Evolutionary conservation across 2,888 invertebrate species (phyloP), one percentile per base, ranked within the genome.

Genomic region (Andrena bucephala): DNA sequence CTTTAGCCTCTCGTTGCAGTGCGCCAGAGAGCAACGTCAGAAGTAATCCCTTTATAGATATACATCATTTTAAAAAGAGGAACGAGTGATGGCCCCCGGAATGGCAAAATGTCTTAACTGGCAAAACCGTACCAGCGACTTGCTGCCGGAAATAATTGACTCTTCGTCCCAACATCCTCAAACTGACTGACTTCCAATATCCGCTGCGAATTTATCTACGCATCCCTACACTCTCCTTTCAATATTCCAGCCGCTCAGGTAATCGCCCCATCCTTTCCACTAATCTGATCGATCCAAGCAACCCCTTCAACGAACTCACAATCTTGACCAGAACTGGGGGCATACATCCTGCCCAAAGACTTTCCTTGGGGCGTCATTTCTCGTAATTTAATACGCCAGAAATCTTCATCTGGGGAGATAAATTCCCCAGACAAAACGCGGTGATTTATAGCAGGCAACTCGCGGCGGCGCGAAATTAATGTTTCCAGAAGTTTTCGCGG

Each of bases 401-500:
- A 54, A 73, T 54, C 36, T 29, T 36, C 73, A 7, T 66, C 29
- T 16, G 27, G 36, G 66, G 13, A 42, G 66, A 68, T 60, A 48
- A 78, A 77, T 68, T 24, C 24, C 31, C 27, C 16, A 33, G 59
- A 54, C 24, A 52, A 42, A 67, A 8, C 59, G 36, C 10, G 27
- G 2, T 48, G 36, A 75, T 77, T 59, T 66, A 63, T 65, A 59
- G 29, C 20, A 4, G 60, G 31, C 27, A 31, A 13, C 6, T 16
- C 27, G 10, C 10, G 13, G 13, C 42, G 42, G 57, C 31, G n/a
- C 57, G 27, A 65, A 72, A 72, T 65, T 42, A 77, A 72, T 59
- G 77, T 59, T 72, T 33, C 65, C 72, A 65, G 57, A 77, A 57
- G 20, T 70, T 71, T 63, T 31, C 52, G n/a, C 59, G 10, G n/a